Evolutionary conservation across 2,888 invertebrate species (phyloP), one percentile per base, ranked within the genome.

Genomic region (Erannis defoliaria): DNA sequence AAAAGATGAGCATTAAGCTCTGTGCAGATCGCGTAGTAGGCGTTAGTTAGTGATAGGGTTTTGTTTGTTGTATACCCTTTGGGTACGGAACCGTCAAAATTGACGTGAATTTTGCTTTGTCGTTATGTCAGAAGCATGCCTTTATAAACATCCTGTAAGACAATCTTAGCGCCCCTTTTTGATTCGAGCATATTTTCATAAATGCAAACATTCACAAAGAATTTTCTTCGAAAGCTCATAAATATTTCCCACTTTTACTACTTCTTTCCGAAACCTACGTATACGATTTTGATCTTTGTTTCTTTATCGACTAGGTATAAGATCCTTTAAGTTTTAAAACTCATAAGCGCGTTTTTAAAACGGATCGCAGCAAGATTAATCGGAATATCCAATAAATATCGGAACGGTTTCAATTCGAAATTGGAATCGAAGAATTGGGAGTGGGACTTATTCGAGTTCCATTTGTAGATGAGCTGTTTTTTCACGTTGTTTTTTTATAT

Each of bases 141-240:
- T 33, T 1, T 16, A 37, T 8, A 23, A 67, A 40, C 82, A 77
- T 2, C 78, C 86, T 80, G 81, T 85, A 42, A 35, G 31, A 42
- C 59, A 63, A 67, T 67, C 67, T 50, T 55, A 67, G 67, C 65
- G 67, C 79, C 86, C 85, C 84, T 84, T 84, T 64, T 88, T 85
- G 84, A 87, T 85, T 86, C 81, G 81, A 91, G 90, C 92, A 92
- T 92, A 92, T 92, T 92, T 92, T 91, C 90, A 92, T 92, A 92
- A 92, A 92, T 92, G 92, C 92, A 91, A 92, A 92, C 91, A 91
- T 88, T 91, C 86, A 83, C 80, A 89, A 92, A 91, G 90, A 91
- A 90, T 90, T 92, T 90, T 87, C 89, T 90, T 88, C 86, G 84
- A 90, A 91, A 90, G 90, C 89, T 90, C 92, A 91, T 92, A 92